A percentile compares a stretch with the other conserved stretches of the same genome.
phyloP scores from a whole-genome alignment of 2,113 vertebrate genomes.

The Pollimyrus isidori region DNA sequence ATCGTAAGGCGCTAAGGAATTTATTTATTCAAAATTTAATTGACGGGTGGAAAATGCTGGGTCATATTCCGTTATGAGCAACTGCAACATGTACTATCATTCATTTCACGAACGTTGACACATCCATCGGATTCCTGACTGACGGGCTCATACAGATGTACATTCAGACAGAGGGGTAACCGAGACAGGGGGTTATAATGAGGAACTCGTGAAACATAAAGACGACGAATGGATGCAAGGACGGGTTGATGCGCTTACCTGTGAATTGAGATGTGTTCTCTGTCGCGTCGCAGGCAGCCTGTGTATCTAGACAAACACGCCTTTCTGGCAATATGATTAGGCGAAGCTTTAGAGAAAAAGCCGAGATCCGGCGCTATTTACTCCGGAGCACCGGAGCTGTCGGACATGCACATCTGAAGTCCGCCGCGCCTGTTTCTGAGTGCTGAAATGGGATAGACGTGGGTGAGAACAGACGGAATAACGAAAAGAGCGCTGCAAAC shows the following conservation, averaged over 20 bases:
- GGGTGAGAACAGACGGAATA: neutral
- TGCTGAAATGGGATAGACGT: neutral
- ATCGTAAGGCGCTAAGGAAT: neutral
- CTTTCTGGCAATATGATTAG: neutral
- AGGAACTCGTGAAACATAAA: neutral
- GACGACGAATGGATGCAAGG: neutral
- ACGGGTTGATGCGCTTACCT: conserved; percentile 4
- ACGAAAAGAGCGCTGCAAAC: neutral
- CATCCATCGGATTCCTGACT: neutral
- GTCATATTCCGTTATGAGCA: neutral
- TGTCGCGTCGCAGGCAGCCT: neutral
- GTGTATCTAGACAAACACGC: neutral
- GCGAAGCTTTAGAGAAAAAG: neutral
- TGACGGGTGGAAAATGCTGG: neutral
- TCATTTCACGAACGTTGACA: neutral
- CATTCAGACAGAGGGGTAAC: neutral
- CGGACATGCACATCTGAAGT: neutral
- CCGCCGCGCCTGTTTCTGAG: neutral
- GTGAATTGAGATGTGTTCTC: neutral
- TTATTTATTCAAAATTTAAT: neutral
- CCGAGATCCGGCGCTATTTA: neutral
- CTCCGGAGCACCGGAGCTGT: neutral
- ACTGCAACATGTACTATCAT: neutral
- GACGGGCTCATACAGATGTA: neutral
- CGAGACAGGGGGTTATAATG: too few relatives aligned